Percentiles rank a stretch among this genome's conserved stretches.
These are phyloP conservation scores for Montipora capitata DNA, from an alignment of 92 coral and sea anemone genomes.

Conservation along the genomic window DNA sequence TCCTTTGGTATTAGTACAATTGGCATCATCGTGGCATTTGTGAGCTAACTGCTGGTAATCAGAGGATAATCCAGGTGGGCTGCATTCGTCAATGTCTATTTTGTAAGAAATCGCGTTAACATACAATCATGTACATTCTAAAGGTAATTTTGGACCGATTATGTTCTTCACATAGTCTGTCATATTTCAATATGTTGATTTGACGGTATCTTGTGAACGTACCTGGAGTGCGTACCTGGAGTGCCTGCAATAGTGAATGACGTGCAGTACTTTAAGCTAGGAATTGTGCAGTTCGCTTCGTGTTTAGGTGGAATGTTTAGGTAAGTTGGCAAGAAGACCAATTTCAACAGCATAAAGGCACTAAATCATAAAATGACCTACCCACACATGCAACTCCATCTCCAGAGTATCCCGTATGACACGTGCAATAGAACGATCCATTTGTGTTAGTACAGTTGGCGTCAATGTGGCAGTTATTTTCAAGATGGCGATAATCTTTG, in stretches of 20 bases:
- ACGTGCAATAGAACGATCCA: slow-evolving; percentile 90
- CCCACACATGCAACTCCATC: slow-evolving; percentile 79
- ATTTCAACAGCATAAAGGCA: not conserved
- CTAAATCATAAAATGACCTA: slow-evolving; percentile 4
- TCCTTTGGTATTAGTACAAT: slow-evolving; percentile 82
- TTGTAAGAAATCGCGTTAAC: too few relatives aligned
- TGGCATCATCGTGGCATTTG: slow-evolving; percentile 74
- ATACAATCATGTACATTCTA: too few relatives aligned
- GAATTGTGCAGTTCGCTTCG: too few relatives aligned
- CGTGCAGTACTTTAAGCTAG: too few relatives aligned
- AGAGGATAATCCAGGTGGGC: slow-evolving; percentile 36
- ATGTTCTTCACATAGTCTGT: too few relatives aligned
- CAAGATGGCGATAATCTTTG: slow-evolving; percentile 28
- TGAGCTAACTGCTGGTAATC: slow-evolving; percentile 64
- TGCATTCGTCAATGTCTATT: slow-evolving; percentile 65
- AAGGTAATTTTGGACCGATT: too few relatives aligned
- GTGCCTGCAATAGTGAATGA: too few relatives aligned
- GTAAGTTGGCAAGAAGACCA: not conserved
- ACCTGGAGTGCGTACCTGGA: too few relatives aligned
- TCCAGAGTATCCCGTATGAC: slow-evolving; percentile 82
- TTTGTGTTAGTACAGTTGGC: slow-evolving; percentile 87
- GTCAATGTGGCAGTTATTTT: slow-evolving; percentile 86
- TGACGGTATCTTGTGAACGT: too few relatives aligned
- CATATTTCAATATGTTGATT: too few relatives aligned
- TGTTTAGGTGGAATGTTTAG: not conserved